Evolutionary conservation across 2,888 invertebrate species (phyloP).

Genomic region (Acrobeloides nanus): DNA sequence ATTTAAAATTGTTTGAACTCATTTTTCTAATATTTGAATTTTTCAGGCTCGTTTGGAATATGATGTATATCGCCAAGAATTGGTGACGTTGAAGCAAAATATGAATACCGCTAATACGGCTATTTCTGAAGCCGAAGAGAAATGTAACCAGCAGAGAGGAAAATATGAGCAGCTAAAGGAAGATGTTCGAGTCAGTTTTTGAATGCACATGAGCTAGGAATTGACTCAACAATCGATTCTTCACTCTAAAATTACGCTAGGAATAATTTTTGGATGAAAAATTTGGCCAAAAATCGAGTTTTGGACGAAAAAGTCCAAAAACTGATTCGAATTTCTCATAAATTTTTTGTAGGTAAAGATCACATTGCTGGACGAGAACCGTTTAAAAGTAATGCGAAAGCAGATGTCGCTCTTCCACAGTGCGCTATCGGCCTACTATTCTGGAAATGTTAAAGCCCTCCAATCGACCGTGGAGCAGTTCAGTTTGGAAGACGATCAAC

Average conservation of each 20-base stretch:
- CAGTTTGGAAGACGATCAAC: too few relatives aligned
- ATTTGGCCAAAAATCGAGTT: too few relatives aligned
- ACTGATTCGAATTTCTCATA: not conserved
- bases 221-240: too few relatives aligned
- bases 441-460: too few relatives aligned
- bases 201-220: too few relatives aligned
- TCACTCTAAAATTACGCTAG: too few relatives aligned
- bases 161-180: constrained; percentile 84
- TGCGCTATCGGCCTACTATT: too few relatives aligned
- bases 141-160: constrained; percentile 75
- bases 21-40: constrained; percentile 3
- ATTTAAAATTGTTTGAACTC: constrained; percentile 10
- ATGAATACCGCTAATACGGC: constrained; percentile 54
- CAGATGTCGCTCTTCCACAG: constrained; percentile 15
- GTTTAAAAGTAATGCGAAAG: constrained; percentile 18
- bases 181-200: constrained; percentile 68
- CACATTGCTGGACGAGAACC: constrained; percentile 20
- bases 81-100: constrained; percentile 71
- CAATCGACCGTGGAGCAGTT: too few relatives aligned
- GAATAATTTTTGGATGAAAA: too few relatives aligned
- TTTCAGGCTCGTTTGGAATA: constrained; percentile 70
- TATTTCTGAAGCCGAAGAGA: constrained; percentile 66
- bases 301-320: too few relatives aligned
- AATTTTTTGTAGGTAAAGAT: constrained; percentile 17
- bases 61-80: constrained; percentile 90